Base-by-base conservation (phyloP, 2,113 vertebrate species). In the Calonectris borealis region DNA sequence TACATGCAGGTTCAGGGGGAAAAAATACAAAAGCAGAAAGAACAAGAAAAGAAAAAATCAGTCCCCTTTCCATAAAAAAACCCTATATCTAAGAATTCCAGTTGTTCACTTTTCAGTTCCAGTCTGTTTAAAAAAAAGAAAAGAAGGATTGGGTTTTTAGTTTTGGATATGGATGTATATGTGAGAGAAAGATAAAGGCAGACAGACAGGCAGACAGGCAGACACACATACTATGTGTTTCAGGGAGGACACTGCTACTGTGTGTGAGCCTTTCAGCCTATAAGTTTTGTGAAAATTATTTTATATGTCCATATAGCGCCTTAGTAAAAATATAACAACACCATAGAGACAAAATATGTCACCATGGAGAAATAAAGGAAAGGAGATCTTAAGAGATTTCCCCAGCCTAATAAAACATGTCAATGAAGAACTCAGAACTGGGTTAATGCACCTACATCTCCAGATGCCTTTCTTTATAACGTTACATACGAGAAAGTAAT, bases 311-410 rank as follows among this genome's bases (percentile, higher is more conserved):
- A 34, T 76, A 46, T 26, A 88, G 9, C 7, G 85, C 25, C 29
- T 72, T 62, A 70, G 21, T 77, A 52, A 95, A 89, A 91, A n/a
- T 26, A 24, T 79, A 95, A 62, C 48, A 95, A 38, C 29, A 84
- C 22, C 16, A 9, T 22, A 36, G 32, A 83, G 40, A 65, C n/a
- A 85, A 87, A 87, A 71, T 76, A 34, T 79, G 68, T 68, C 73
- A 62, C 42, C 5, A 21, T 10, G 11, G 48, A 87, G 72, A 69
- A 88, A 58, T 57, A 92, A 88, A 83, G 21, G 42, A 82, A 89
- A 73, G 57, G 17, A 71, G 6, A 60, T 60, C 38, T 61, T 64
- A 44, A 79, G 60, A 84, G 24, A 83, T 90, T 69, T 69, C 44
- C 27, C 70, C 13, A 61, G 62, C 69, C 70, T 88, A 86, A 87